Conservation (phyloP, 2,113 vertebrate species). For the Notechis scutatus region DNA sequence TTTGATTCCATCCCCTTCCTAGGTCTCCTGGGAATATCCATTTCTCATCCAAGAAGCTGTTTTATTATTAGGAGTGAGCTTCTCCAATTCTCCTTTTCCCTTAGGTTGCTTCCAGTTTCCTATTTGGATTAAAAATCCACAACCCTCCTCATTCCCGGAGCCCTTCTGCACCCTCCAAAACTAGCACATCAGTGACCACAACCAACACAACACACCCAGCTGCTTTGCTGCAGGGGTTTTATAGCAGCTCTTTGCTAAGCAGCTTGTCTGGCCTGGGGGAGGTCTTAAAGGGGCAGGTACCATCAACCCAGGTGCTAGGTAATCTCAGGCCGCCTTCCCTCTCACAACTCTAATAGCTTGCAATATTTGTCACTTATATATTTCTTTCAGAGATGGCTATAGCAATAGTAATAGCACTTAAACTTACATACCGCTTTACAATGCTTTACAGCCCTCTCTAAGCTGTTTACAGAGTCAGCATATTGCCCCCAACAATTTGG, state of each 20-base stretch:
- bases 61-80: not conserved
- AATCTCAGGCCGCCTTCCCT: not conserved
- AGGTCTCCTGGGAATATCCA: not conserved
- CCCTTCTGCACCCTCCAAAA: not conserved
- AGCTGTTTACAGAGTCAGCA: too few species aligned
- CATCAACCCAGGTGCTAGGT: not conserved
- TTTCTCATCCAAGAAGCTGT: not conserved
- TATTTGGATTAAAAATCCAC: not conserved
- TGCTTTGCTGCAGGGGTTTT: not conserved
- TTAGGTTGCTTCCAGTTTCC: not conserved
- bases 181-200: not conserved
- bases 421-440: too few species aligned
- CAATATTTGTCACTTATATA: not conserved
- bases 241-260: not conserved
- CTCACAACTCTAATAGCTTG: not conserved
- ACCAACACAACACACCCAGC: not conserved
- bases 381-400: not conserved
- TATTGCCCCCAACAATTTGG: too few species aligned
- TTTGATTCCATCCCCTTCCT: not conserved
- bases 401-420: not conserved
- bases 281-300: not conserved
- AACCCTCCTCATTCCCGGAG: not conserved
- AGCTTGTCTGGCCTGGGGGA: not conserved
- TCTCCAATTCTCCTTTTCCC: not conserved
- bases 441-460: too few species aligned